phyloP scores from a whole-genome alignment of 2,113 vertebrate genomes.

The Pygathrix nemaeus region DNA sequence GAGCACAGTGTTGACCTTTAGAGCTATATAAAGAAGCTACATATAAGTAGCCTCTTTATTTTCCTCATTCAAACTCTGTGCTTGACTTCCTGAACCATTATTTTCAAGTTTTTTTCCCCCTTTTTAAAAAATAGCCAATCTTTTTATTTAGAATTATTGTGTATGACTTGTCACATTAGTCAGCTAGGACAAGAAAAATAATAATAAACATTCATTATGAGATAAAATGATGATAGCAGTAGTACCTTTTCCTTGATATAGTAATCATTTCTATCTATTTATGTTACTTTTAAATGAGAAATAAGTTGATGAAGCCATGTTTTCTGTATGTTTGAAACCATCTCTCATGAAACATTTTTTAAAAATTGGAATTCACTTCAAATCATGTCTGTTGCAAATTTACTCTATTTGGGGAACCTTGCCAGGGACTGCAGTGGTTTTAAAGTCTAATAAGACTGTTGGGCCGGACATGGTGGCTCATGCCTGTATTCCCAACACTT shows the following conservation, averaged over 20 bases:
- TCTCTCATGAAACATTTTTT: neutral
- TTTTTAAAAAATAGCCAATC: neutral
- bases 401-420: neutral
- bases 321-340: neutral
- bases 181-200: neutral
- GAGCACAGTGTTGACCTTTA: neutral
- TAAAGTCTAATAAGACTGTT: neutral
- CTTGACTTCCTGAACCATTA: neutral
- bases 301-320: neutral
- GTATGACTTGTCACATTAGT: neutral
- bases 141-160: slow-evolving; percentile 34
- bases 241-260: slow-evolving; percentile 14
- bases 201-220: neutral
- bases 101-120: neutral
- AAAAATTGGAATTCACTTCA: neutral
- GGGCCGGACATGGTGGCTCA: neutral
- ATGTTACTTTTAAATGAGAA: slow-evolving; percentile 8
- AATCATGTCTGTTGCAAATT: neutral
- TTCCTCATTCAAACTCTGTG: neutral
- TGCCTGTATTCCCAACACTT: neutral
- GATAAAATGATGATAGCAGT: slow-evolving; percentile 1
- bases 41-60: neutral
- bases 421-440: neutral
- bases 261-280: neutral
- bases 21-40: neutral